phyloP scores from a whole-genome alignment of 2,113 vertebrate species.

The Carlito syrichta region DNA sequence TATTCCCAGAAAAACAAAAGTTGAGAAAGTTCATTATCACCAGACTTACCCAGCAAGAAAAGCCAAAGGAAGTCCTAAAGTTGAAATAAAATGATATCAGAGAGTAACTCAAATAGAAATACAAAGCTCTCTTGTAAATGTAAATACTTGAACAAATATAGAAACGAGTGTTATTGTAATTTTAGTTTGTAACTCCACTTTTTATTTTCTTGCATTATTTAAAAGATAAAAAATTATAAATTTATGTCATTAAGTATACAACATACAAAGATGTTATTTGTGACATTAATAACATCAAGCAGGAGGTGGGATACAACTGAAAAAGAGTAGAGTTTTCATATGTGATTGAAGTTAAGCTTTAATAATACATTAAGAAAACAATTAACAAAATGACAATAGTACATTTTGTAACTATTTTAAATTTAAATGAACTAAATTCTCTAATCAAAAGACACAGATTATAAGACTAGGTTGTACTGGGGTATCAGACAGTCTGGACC shows the following conservation, averaged over 20 bases:
- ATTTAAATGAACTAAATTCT: neutral
- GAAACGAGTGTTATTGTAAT: neutral
- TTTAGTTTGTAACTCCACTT: neutral
- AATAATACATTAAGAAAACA: neutral
- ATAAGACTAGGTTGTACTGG: neutral
- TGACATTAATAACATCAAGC: neutral
- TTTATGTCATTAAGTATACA: neutral
- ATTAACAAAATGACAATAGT: neutral
- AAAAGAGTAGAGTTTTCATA: neutral
- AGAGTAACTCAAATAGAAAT: neutral
- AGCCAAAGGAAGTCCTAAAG: neutral
- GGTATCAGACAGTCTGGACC: neutral
- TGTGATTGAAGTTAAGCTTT: neutral
- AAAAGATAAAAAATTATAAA: neutral
- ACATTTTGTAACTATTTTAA: neutral
- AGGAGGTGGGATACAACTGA: neutral
- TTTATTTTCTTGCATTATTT: neutral
- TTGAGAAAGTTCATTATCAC: neutral
- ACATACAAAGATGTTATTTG: neutral
- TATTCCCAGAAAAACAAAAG: neutral
- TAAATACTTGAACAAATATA: neutral
- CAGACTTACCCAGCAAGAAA: neutral
- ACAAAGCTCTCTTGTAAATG: neutral
- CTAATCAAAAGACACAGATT: neutral
- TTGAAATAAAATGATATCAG: neutral